A percentile compares a stretch with the other conserved stretches of the same genome.
Evolutionary conservation across 2,113 vertebrate species (phyloP).

Genomic region (Elaphurus davidianus): DNA sequence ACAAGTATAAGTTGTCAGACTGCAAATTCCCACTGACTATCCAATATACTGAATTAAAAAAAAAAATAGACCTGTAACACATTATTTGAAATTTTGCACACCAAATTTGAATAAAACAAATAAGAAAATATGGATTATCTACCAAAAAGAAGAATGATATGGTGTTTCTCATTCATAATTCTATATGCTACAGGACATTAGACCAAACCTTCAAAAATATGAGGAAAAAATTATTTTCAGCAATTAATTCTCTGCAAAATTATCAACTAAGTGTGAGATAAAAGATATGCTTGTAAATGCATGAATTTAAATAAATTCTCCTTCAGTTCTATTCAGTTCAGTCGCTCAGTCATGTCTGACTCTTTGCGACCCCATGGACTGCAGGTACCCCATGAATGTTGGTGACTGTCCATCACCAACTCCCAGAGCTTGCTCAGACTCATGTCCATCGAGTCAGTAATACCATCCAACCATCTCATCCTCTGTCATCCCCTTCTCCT

Average conservation of each 20-base stretch:
- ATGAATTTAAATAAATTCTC: not conserved
- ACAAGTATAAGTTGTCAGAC: not conserved
- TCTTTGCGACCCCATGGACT: rapidly evolving
- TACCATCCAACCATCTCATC: not conserved
- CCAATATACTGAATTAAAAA: not conserved
- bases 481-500: not conserved
- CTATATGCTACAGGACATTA: not conserved
- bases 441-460: not conserved
- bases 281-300: not conserved
- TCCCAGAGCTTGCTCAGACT: not conserved
- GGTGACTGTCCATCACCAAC: not conserved
- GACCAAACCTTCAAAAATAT: not conserved
- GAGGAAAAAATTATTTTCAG: not conserved
- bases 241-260: not conserved
- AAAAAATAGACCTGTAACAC: not conserved
- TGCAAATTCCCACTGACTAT: not conserved
- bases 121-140: not conserved
- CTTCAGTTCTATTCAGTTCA: not conserved
- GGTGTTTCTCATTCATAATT: not conserved
- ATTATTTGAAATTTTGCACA: not conserved
- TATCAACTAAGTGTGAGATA: not conserved
- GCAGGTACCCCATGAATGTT: not conserved
- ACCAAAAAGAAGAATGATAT: not conserved
- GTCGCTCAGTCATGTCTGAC: not conserved
- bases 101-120: not conserved